phyloP scores from a whole-genome alignment of 2,888 invertebrate species.

The Scaeva pyrastri region DNA sequence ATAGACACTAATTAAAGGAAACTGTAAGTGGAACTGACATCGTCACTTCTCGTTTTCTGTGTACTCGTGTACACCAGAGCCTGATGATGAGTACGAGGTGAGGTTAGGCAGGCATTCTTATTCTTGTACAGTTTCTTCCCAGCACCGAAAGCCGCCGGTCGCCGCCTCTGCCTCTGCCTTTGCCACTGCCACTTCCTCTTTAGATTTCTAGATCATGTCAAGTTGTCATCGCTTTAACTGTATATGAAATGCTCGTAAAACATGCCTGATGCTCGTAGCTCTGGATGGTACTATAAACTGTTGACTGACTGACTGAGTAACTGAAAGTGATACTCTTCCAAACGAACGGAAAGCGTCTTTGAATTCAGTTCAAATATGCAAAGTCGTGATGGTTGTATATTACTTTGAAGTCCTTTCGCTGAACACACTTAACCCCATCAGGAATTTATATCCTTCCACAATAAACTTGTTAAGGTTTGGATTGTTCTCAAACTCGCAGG shows the following conservation, averaged over 20 bases:
- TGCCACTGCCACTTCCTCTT: slow-evolving; percentile 5
- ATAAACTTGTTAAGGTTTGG: too few species aligned
- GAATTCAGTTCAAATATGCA: slow-evolving; percentile 46
- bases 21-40: slow-evolving; percentile 70
- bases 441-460: background rate
- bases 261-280: background rate
- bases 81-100: slow-evolving; percentile 24
- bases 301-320: slow-evolving; percentile 66
- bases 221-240: slow-evolving; percentile 58
- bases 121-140: slow-evolving; percentile 30
- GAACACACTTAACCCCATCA: background rate
- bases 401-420: slow-evolving; percentile 45
- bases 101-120: slow-evolving; percentile 27
- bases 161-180: too few species aligned
- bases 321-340: slow-evolving; percentile 62
- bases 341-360: slow-evolving; percentile 13
- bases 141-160: too few species aligned
- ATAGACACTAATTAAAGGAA: slow-evolving; percentile 74
- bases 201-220: slow-evolving; percentile 59
- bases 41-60: slow-evolving; percentile 41
- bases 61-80: background rate
- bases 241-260: slow-evolving; percentile 20
- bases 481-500: too few species aligned
- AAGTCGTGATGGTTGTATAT: slow-evolving; percentile 43
- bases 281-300: slow-evolving; percentile 43